Evolutionary conservation across 2,113 vertebrate species (phyloP).

Genomic region (Phasianus colchicus): DNA sequence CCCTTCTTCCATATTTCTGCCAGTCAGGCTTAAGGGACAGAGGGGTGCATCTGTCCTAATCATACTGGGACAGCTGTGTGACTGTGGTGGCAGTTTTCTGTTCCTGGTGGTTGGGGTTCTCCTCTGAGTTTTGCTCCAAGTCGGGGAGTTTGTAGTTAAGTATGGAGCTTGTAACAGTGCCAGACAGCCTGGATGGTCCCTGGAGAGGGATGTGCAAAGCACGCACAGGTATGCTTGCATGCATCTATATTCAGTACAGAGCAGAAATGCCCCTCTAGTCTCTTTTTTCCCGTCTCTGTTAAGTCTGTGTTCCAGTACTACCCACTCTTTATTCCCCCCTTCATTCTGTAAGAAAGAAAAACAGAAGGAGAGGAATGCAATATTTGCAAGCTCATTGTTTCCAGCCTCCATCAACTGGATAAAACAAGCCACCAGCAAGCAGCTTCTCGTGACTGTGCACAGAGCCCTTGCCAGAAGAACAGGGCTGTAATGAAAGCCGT

Average conservation of each 20-base stretch:
- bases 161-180: background rate
- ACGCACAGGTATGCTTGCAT: background rate
- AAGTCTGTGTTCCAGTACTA: background rate
- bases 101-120: background rate
- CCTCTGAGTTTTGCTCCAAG: background rate
- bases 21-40: background rate
- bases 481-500: conserved; percentile 31
- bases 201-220: background rate
- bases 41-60: background rate
- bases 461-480: conserved; percentile 39
- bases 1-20: background rate
- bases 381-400: conserved; percentile 66
- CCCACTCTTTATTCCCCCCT: fast-evolving
- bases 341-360: background rate
- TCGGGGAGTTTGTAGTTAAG: background rate
- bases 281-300: background rate
- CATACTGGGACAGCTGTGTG: background rate
- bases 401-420: conserved; percentile 36
- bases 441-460: conserved; percentile 57
- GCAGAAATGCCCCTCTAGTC: background rate
- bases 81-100: background rate
- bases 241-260: background rate
- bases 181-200: background rate
- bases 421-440: conserved; percentile 40
- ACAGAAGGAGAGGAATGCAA: background rate